phyloP scores from a whole-genome alignment of 2,113 vertebrate genomes.

The Albula goreensis region DNA sequence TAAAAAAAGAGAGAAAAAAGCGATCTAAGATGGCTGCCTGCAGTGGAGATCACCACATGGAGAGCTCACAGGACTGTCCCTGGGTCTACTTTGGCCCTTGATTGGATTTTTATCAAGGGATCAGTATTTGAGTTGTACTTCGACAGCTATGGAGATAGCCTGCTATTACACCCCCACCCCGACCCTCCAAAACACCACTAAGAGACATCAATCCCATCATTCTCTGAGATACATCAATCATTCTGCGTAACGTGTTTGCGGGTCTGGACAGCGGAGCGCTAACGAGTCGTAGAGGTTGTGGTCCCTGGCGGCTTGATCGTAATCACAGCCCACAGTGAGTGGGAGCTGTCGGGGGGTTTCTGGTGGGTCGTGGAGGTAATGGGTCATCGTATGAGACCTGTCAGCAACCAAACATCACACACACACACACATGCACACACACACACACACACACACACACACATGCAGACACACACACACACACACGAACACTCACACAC shows the following conservation, averaged over 20 bases:
- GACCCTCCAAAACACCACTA: slow-evolving; percentile 46
- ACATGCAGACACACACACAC: too few species aligned
- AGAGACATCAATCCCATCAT: slow-evolving; percentile 41
- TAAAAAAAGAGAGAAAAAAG: neutral
- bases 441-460: too few species aligned
- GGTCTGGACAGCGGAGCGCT: neutral
- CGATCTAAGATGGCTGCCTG: neutral
- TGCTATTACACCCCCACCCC: slow-evolving; percentile 54
- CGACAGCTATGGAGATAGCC: slow-evolving; percentile 58
- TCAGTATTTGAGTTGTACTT: slow-evolving; percentile 56
- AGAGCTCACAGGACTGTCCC: slow-evolving; percentile 37
- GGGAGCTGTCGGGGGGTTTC: slow-evolving; percentile 35
- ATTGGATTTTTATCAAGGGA: slow-evolving; percentile 68
- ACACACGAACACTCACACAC: too few species aligned
- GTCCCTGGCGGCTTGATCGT: slow-evolving; percentile 24
- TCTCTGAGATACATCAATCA: slow-evolving; percentile 47
- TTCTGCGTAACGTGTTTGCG: neutral
- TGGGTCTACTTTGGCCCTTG: slow-evolving; percentile 52
- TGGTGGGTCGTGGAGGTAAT: slow-evolving; percentile 31
- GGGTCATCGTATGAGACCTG: slow-evolving; percentile 33
- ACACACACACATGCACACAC: too few species aligned
- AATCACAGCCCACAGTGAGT: slow-evolving; percentile 44
- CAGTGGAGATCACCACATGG: neutral
- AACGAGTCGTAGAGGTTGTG: neutral
- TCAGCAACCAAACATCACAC: neutral